These are phyloP conservation scores for Plagiodera versicolora DNA, from an alignment of 2,888 invertebrate genomes.

Conservation along the genomic window DNA sequence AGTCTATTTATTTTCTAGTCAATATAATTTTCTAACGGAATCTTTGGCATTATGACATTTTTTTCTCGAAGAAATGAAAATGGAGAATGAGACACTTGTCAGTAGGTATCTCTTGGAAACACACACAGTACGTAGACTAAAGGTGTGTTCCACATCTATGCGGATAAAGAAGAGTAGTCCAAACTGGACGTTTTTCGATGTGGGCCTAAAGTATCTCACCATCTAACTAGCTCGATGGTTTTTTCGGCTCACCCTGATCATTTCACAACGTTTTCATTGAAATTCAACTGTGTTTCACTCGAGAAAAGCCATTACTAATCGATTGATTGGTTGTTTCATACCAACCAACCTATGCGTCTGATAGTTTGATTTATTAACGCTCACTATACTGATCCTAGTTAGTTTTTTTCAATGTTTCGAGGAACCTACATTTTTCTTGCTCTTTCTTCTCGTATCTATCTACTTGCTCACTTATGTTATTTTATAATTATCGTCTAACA, in stretches of 20 bases:
- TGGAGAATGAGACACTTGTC: constrained; percentile 36
- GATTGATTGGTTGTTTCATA: too few species aligned
- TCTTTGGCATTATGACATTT: constrained; percentile 40
- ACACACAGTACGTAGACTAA: constrained; percentile 29
- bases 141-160: constrained; percentile 46
- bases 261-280: neutral
- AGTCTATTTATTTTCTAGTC: constrained; percentile 44
- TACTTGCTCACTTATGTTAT: neutral
- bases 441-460: neutral
- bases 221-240: constrained; percentile 22
- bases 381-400: too few species aligned
- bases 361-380: too few species aligned
- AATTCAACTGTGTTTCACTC: neutral
- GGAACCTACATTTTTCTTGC: neutral
- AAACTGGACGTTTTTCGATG: constrained; percentile 50
- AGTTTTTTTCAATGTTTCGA: neutral
- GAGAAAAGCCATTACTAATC: too few species aligned
- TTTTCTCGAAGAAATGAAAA: constrained; percentile 43
- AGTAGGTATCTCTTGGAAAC: constrained; percentile 28
- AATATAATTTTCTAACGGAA: constrained; percentile 39
- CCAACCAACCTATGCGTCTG: too few species aligned
- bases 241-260: neutral
- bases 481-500: neutral
- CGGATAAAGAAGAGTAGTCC: constrained; percentile 55
- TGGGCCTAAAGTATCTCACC: constrained; percentile 22